Conservation (phyloP, 23 tunicate genomes). For the Halocynthia roretzi region DNA sequence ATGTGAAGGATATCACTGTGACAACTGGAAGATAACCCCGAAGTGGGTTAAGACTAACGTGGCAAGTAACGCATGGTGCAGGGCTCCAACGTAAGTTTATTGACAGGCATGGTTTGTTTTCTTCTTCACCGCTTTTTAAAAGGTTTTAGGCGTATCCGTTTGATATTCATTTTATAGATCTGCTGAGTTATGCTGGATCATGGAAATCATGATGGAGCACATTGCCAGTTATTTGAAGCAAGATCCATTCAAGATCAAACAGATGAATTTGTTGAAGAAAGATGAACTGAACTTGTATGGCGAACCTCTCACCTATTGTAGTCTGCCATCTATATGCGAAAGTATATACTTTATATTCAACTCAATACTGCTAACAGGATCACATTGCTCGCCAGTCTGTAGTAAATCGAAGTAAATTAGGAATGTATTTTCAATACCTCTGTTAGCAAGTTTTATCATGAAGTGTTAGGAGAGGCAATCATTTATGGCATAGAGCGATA, state of each 20-base stretch:
- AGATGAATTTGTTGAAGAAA: slow-evolving; percentile 9
- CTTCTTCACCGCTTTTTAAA: too few species aligned
- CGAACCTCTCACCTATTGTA: slow-evolving; percentile 4
- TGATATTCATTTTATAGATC: neutral
- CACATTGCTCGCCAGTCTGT: neutral
- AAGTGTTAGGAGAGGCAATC: too few species aligned
- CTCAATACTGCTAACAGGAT: neutral
- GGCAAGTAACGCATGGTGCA: slow-evolving; percentile 66
- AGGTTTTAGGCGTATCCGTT: too few species aligned
- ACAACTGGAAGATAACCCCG: slow-evolving; percentile 34
- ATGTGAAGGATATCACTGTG: slow-evolving; percentile 69
- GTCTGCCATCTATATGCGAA: neutral
- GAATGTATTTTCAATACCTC: too few species aligned
- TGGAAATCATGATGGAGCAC: slow-evolving; percentile 16
- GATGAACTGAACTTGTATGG: neutral
- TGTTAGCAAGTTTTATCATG: too few species aligned
- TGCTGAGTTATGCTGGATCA: neutral
- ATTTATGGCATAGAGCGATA: too few species aligned
- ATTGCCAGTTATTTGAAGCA: slow-evolving; percentile 1
- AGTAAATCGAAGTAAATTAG: neutral
- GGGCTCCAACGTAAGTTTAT: slow-evolving; percentile 37
- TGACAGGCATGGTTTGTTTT: too few species aligned
- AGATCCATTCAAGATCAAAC: slow-evolving; percentile 19
- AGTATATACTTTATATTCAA: neutral
- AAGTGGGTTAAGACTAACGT: slow-evolving; percentile 56